These are phyloP conservation scores for Seriola dumerili DNA, from an alignment of 2,113 vertebrate genomes.

Conservation along the genomic window DNA sequence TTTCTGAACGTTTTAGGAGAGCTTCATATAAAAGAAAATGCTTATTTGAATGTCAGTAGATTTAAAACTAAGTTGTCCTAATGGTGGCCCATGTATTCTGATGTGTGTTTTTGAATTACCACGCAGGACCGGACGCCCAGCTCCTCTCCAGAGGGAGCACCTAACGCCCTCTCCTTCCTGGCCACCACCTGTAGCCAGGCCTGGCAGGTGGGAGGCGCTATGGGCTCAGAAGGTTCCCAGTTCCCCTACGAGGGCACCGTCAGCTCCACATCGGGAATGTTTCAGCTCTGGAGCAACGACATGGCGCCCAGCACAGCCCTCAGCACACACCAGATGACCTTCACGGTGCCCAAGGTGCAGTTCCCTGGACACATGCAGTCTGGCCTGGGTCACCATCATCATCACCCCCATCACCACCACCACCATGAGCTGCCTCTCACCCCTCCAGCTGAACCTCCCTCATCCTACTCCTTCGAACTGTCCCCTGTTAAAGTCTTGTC, in stretches of 20 bases:
- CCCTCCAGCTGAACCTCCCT: slow-evolving; percentile 86
- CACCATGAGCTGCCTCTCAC: slow-evolving; percentile 88
- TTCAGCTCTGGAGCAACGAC: slow-evolving; percentile 90
- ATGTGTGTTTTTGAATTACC: slow-evolving; percentile 21
- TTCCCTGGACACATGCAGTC: slow-evolving; percentile 86
- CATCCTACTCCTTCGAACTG: slow-evolving; percentile 88
- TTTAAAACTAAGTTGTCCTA: neutral
- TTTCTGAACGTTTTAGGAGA: neutral
- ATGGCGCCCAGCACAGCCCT: slow-evolving; percentile 81
- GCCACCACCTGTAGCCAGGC: slow-evolving; percentile 87
- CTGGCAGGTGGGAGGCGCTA: slow-evolving; percentile 78
- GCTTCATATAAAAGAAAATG: neutral
- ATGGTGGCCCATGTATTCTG: neutral
- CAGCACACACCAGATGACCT: slow-evolving; percentile 86
- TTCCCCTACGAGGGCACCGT: slow-evolving; percentile 84
- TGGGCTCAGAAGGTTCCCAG: slow-evolving; percentile 80
- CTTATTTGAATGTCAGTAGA: neutral
- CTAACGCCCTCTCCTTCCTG: slow-evolving; percentile 85
- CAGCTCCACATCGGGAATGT: slow-evolving; percentile 86
- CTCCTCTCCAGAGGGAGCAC: slow-evolving; percentile 85
- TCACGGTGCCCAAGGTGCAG: slow-evolving; percentile 87
- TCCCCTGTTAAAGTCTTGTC: slow-evolving; percentile 88
- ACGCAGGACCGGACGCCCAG: slow-evolving; percentile 86
- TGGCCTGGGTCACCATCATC: slow-evolving; percentile 84
- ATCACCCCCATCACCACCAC: slow-evolving; percentile 84